These are phyloP conservation scores for Plumapathes pennacea DNA, from an alignment of 92 coral and sea anemone species.

Conservation along the genomic window DNA sequence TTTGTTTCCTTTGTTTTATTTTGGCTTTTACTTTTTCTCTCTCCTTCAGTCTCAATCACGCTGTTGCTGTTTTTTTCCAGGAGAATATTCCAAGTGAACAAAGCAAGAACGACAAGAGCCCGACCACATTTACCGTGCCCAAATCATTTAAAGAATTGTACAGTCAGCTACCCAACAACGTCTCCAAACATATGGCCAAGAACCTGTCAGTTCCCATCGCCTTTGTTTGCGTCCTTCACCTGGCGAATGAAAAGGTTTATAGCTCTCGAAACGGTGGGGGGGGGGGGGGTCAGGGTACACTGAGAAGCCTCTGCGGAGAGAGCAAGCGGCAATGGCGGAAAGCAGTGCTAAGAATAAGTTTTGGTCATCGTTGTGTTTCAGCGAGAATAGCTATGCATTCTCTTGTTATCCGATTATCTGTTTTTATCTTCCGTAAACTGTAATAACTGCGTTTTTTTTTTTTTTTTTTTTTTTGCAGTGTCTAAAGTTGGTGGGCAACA, in stretches of 20 bases:
- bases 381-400: no score
- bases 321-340: no score
- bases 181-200: constrained; percentile 93
- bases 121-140: constrained; percentile 22
- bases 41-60: background rate
- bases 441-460: background rate
- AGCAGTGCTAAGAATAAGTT: no score
- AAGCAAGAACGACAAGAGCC: constrained; percentile 7
- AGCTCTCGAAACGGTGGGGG: background rate
- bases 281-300: background rate
- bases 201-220: constrained; percentile 90
- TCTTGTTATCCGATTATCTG: no score
- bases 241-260: constrained; percentile 95
- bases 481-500: constrained; percentile 60
- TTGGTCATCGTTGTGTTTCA: no score
- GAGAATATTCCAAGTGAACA: constrained; percentile 69
- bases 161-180: constrained; percentile 47
- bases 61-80: constrained; percentile 16
- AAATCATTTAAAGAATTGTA: constrained; percentile 76
- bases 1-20: background rate
- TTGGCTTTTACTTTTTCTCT: background rate
- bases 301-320: background rate
- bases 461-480: constrained; percentile 44
- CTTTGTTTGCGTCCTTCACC: constrained; percentile 90
- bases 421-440: background rate